Percentiles rank a stretch among this genome's conserved stretches.
These are phyloP conservation scores for Coluber constrictor DNA, from an alignment of 2,797 vertebrate genomes.

Conservation along the genomic window DNA sequence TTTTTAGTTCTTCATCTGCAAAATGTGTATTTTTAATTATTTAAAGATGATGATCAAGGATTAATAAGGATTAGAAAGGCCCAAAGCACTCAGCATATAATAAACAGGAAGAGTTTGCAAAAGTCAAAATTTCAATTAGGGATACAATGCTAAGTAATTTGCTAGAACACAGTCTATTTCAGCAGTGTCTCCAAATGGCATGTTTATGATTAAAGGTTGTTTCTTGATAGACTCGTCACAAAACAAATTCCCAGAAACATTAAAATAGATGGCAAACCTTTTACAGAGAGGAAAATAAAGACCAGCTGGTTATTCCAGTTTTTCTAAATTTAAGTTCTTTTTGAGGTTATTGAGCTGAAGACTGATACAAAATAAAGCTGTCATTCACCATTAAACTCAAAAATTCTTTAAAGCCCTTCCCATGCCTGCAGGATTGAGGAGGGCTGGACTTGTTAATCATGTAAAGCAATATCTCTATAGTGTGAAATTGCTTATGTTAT, in stretches of 20 bases:
- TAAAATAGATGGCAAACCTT: slow-evolving; percentile 52
- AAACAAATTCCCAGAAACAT: slow-evolving; percentile 29
- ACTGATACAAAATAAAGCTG: neutral
- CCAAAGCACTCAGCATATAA: neutral
- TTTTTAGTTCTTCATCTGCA: neutral
- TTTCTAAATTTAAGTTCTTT: neutral
- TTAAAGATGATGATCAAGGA: neutral
- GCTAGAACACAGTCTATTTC: neutral
- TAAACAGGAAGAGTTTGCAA: neutral
- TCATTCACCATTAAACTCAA: neutral
- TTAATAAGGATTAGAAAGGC: neutral
- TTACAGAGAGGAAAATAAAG: slow-evolving; percentile 23
- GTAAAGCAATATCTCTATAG: neutral
- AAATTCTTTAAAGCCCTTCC: neutral
- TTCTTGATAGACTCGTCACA: slow-evolving; percentile 2
- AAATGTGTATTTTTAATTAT: neutral
- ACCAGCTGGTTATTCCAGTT: slow-evolving; percentile 49
- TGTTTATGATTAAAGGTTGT: slow-evolving; percentile 33
- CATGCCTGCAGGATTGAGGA: neutral
- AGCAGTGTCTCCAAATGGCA: neutral
- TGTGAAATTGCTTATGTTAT: neutral
- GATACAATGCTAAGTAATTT: neutral
- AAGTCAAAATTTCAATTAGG: neutral
- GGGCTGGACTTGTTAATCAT: neutral
- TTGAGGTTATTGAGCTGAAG: neutral